Base-by-base conservation (phyloP, 2,888 invertebrate genomes). In the Octodonta nipae region DNA sequence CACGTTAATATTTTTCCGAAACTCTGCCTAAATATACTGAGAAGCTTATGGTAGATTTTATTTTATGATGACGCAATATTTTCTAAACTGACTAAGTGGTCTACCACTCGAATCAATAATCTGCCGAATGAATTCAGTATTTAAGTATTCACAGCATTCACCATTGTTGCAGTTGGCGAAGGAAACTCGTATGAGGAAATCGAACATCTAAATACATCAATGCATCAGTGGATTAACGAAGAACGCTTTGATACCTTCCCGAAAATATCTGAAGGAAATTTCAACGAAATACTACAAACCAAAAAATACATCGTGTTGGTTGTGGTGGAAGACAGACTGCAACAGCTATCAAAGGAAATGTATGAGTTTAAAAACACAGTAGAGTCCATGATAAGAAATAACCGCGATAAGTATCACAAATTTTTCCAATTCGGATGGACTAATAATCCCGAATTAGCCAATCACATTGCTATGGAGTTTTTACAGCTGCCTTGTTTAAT, bases 381-480 rank as follows among this genome's bases (percentile, higher is more conserved):
- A 5, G 82, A 87, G 59, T 73, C 75, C 17, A 71, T 91, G 35
- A 64, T 63, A 33, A 47, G 46, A 6, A 73, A 70, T 42, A 73
- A 82, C 55, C 74, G 84, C 36, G 72, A 78, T 22, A 78, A 80
- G 42, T 85, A 84, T 48, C 87, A 88, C 53, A 71, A 73, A 59
- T 63, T 71, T 45, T 88, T 61, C 34, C 93, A 95, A 63, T 96
- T 96, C 66, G 91, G 92, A 22, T 96, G 93, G 93, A 77, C 89
- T 60, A 88, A 85, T 1, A 82, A 76, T 42, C 79, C 85, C 3
- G 87, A 89, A 33, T 67, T 95, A 41, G 89, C 88, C 7, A 93
- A 92, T 64, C 87, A 84, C 34, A 89, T 96, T 50, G 89, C 87
- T 7, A 86, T 95, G 84, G 77, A 42, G 30, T 35, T 45, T 17